These are phyloP conservation scores for Setophaga petechia DNA, from an alignment of 2,113 vertebrate species.

Conservation along the genomic window DNA sequence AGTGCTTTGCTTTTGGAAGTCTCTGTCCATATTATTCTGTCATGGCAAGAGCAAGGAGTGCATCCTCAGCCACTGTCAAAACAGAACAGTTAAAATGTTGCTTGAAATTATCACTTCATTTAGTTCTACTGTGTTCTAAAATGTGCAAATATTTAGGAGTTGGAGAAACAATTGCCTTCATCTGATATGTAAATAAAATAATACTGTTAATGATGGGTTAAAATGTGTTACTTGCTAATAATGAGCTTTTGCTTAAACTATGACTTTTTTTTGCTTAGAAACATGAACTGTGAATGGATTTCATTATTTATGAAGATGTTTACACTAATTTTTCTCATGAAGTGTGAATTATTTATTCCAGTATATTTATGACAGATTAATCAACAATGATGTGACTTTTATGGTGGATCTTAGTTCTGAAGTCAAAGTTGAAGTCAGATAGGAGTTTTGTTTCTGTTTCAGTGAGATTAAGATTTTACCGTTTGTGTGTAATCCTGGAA, in stretches of 20 bases:
- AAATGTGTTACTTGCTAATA: constrained; percentile 14
- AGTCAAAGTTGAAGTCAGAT: neutral
- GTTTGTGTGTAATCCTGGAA: neutral
- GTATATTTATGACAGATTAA: constrained; percentile 1
- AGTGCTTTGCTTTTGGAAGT: constrained; percentile 13
- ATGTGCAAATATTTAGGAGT: neutral
- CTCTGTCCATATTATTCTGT: neutral
- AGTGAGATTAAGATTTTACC: neutral
- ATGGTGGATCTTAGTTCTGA: neutral
- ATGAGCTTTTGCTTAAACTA: neutral
- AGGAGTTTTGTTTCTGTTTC: neutral
- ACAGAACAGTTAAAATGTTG: neutral
- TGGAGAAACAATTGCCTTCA: constrained; percentile 3
- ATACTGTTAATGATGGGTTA: neutral
- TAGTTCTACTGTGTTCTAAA: neutral
- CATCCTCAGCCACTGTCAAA: neutral
- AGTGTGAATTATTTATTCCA: constrained; percentile 27
- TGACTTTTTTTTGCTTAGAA: neutral
- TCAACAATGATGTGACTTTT: neutral
- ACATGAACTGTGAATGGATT: neutral
- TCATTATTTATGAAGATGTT: constrained; percentile 21
- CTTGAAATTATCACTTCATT: neutral
- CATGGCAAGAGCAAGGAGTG: neutral
- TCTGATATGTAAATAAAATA: constrained; percentile 36
- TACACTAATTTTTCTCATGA: neutral